A percentile compares a stretch with the other conserved stretches of the same genome.
phyloP scores from a whole-genome alignment of 2,113 vertebrate species.

The Saguinus imperator region DNA sequence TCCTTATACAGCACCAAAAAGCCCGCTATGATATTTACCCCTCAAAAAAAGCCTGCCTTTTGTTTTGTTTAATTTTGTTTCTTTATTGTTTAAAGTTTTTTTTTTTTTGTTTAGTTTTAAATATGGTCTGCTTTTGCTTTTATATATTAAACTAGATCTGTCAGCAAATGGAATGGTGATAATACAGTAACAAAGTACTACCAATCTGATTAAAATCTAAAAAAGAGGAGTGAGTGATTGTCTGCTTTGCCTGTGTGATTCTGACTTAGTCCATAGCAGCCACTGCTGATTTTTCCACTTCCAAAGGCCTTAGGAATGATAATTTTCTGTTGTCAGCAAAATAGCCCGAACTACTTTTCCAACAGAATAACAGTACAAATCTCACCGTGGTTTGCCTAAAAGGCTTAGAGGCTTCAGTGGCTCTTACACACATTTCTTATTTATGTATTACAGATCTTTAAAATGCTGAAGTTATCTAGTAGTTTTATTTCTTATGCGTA shows the following conservation, averaged over 20 bases:
- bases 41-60: rapidly evolving
- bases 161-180: neutral
- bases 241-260: neutral
- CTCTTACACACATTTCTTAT: neutral
- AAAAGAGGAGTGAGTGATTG: neutral
- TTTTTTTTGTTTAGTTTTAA: conserved; percentile 8
- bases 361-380: neutral
- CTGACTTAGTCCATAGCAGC: neutral
- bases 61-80: neutral
- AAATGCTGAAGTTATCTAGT: neutral
- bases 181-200: neutral
- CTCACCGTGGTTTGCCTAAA: neutral
- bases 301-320: neutral
- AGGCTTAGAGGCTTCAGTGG: neutral
- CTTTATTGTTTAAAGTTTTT: neutral
- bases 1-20: neutral
- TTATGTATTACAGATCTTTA: neutral
- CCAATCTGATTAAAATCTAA: neutral
- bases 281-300: neutral
- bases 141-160: neutral
- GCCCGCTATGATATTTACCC: neutral
- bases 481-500: neutral
- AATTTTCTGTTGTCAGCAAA: conserved; percentile 25
- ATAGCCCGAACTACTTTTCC: neutral
- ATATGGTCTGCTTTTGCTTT: neutral